A percentile compares a stretch with the other conserved stretches of the same genome.
Evolutionary conservation across 2,113 vertebrate genomes (phyloP).

Genomic region (Salvelinus namaycush): DNA sequence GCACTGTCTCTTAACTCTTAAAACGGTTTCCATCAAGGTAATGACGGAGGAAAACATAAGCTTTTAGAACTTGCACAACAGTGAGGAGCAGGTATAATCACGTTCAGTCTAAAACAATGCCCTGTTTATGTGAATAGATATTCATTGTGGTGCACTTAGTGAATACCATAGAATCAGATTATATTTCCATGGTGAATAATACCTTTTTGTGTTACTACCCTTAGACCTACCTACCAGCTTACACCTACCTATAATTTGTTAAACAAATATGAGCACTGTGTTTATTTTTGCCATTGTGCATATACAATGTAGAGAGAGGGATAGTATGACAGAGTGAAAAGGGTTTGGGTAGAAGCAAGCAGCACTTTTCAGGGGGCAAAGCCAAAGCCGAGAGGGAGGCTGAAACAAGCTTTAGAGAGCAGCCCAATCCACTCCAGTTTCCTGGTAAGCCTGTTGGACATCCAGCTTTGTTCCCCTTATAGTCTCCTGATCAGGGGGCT

Average conservation of each 20-base stretch:
- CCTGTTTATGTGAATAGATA: neutral
- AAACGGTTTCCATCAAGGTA: constrained; percentile 32
- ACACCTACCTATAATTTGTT: constrained; percentile 34
- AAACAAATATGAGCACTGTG: constrained; percentile 72
- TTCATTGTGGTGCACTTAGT: neutral
- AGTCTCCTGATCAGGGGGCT: constrained; percentile 73
- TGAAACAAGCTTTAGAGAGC: constrained; percentile 64
- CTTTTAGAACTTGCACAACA: neutral
- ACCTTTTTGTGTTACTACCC: constrained; percentile 22
- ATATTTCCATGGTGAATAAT: constrained; percentile 14
- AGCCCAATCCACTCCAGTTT: constrained; percentile 63
- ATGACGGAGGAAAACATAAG: constrained; percentile 15
- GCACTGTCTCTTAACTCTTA: constrained; percentile 14
- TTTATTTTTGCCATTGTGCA: constrained; percentile 74
- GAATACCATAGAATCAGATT: too few species aligned
- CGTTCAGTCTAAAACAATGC: neutral
- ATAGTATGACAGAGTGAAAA: constrained; percentile 53
- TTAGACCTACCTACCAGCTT: neutral
- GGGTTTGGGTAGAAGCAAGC: constrained; percentile 12
- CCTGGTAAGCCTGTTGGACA: constrained; percentile 78
- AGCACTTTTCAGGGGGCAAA: constrained; percentile 45
- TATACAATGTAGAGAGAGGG: constrained; percentile 63
- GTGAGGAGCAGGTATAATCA: constrained; percentile 20
- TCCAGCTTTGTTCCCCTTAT: constrained; percentile 76
- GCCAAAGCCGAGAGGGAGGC: constrained; percentile 41